These are phyloP conservation scores for Parus major DNA, from an alignment of 2,113 vertebrate genomes.

Conservation along the genomic window DNA sequence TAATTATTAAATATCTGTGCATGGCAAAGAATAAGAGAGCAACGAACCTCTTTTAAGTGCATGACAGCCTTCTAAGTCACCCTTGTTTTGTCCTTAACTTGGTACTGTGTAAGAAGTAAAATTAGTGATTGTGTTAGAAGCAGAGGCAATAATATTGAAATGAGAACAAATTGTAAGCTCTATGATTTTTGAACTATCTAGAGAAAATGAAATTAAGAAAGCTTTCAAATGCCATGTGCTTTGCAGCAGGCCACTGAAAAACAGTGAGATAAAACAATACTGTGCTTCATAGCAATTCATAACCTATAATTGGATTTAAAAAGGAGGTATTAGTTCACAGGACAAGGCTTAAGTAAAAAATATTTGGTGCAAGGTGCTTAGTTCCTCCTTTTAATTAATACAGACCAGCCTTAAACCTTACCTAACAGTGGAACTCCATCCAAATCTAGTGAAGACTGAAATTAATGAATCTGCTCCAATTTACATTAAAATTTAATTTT, in stretches of 20 bases:
- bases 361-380: not conserved
- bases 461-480: slow-evolving; percentile 29
- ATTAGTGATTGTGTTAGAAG: not conserved
- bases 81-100: not conserved
- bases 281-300: not conserved
- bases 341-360: not conserved
- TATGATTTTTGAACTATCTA: not conserved
- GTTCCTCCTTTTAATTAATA: not conserved
- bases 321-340: not conserved
- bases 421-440: not conserved
- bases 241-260: not conserved
- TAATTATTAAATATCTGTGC: not conserved
- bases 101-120: not conserved
- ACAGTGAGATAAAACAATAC: not conserved
- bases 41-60: not conserved
- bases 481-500: slow-evolving; percentile 53
- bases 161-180: not conserved
- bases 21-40: not conserved
- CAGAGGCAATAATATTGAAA: not conserved
- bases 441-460: not conserved
- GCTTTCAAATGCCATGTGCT: not conserved
- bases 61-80: not conserved
- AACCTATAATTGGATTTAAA: not conserved
- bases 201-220: slow-evolving; percentile 4
- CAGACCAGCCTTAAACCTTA: not conserved